These are phyloP conservation scores for Nephrotoma guestfalica DNA, from an alignment of 2,888 invertebrate species.

Conservation along the genomic window DNA sequence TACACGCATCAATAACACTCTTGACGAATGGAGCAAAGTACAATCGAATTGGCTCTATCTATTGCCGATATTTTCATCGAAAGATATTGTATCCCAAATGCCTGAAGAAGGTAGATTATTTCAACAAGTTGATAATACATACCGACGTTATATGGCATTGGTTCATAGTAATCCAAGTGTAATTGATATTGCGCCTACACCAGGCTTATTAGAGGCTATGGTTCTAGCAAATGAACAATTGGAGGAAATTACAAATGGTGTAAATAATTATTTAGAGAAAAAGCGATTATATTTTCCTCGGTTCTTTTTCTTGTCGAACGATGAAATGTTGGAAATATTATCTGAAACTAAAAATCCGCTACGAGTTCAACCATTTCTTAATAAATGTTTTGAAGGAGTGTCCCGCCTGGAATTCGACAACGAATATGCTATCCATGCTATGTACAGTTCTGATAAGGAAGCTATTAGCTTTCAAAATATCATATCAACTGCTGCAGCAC, in stretches of 20 bases:
- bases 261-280: constrained; percentile 48
- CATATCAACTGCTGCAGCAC: constrained; percentile 37
- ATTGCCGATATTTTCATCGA: constrained; percentile 50
- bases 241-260: constrained; percentile 45
- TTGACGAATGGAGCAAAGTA: constrained; percentile 49
- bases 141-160: constrained; percentile 31
- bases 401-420: constrained; percentile 36
- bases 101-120: constrained; percentile 48
- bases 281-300: constrained; percentile 52
- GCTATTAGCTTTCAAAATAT: constrained; percentile 35
- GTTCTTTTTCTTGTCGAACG: constrained; percentile 62
- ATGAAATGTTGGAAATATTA: constrained; percentile 56
- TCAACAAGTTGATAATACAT: constrained; percentile 34
- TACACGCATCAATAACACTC: constrained; percentile 36
- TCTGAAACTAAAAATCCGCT: constrained; percentile 49
- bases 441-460: constrained; percentile 46
- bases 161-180: constrained; percentile 28
- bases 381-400: constrained; percentile 58
- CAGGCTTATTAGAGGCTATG: constrained; percentile 55
- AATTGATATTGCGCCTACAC: constrained; percentile 36
- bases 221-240: constrained; percentile 38
- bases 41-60: constrained; percentile 50
- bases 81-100: constrained; percentile 48
- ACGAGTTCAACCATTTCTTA: constrained; percentile 44
- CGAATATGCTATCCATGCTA: constrained; percentile 39